Evolutionary conservation across 2,888 invertebrate genomes (phyloP).

Genomic region (Prosapia bicincta): DNA sequence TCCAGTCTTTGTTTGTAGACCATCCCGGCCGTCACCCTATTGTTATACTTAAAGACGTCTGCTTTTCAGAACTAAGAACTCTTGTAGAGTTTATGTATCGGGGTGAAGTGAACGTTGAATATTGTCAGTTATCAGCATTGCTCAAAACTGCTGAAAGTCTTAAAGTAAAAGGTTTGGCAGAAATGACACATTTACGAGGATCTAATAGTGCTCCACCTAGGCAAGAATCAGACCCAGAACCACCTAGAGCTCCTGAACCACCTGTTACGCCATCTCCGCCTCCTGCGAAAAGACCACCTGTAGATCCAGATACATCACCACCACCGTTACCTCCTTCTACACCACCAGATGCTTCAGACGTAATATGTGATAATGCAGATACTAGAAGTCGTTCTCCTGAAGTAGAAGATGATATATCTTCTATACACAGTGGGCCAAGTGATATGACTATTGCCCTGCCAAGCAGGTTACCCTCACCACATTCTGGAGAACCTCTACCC

Average conservation of each 20-base stretch:
- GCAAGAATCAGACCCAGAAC: conserved; percentile 32
- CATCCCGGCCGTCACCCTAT: conserved; percentile 91
- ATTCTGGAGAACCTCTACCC: conserved; percentile 53
- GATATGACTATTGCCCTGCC: conserved; percentile 50
- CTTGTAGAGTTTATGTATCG: conserved; percentile 96
- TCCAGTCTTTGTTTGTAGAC: conserved; percentile 89
- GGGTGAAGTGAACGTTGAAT: conserved; percentile 93
- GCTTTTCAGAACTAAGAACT: conserved; percentile 84
- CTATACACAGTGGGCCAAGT: conserved; percentile 52
- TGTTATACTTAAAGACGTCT: conserved; percentile 92
- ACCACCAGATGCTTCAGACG: conserved; percentile 21
- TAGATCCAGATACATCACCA: not conserved
- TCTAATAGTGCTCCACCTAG: conserved; percentile 34
- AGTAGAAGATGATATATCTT: conserved; percentile 40
- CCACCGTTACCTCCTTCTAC: conserved; percentile 19
- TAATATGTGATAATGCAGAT: conserved; percentile 21
- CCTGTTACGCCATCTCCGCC: conserved; percentile 22
- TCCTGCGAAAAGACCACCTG: conserved; percentile 20
- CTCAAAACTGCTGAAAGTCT: conserved; percentile 90
- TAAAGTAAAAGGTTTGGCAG: conserved; percentile 85
- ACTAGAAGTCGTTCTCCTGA: conserved; percentile 30
- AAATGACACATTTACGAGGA: conserved; percentile 79
- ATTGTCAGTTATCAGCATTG: conserved; percentile 86
- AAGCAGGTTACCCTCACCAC: conserved; percentile 35
- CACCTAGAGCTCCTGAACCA: conserved; percentile 15